phyloP scores from a whole-genome alignment of 2,113 vertebrate species.

The Pomatostomus ruficeps region DNA sequence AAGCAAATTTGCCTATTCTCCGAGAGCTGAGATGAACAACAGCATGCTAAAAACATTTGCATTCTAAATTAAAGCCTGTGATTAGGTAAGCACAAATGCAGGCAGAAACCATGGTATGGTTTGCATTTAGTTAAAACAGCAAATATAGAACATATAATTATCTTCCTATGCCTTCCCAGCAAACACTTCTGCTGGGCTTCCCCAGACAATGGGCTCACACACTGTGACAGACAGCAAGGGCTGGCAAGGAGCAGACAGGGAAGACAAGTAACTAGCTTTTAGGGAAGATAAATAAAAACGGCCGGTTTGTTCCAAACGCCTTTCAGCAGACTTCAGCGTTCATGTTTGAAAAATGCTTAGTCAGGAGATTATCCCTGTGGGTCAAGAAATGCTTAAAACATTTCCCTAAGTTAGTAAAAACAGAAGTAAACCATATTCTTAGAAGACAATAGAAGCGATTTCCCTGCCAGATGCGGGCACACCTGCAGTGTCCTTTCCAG shows the following conservation, averaged over 20 bases:
- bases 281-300: not conserved
- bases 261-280: not conserved
- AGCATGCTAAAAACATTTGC: not conserved
- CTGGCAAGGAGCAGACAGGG: not conserved
- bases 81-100: not conserved
- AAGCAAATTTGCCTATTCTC: slow-evolving; percentile 57
- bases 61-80: not conserved
- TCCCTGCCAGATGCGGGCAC: not conserved
- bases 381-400: not conserved
- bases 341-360: not conserved
- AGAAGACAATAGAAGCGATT: not conserved
- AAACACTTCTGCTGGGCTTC: not conserved
- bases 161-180: not conserved
- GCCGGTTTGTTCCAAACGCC: accelerated
- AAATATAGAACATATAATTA: not conserved
- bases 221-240: not conserved
- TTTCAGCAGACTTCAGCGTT: not conserved
- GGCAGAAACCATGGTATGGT: not conserved
- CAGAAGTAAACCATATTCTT: not conserved
- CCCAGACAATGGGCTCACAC: not conserved
- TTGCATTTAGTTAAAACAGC: not conserved
- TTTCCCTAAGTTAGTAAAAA: not conserved
- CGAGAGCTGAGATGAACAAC: not conserved
- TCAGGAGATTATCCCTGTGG: not conserved
- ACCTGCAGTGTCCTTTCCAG: not conserved